Percentiles rank a stretch among this genome's conserved stretches.
Conservation (phyloP, 1,140 invertebrate species). For the Pentalonia nigronervosa region DNA sequence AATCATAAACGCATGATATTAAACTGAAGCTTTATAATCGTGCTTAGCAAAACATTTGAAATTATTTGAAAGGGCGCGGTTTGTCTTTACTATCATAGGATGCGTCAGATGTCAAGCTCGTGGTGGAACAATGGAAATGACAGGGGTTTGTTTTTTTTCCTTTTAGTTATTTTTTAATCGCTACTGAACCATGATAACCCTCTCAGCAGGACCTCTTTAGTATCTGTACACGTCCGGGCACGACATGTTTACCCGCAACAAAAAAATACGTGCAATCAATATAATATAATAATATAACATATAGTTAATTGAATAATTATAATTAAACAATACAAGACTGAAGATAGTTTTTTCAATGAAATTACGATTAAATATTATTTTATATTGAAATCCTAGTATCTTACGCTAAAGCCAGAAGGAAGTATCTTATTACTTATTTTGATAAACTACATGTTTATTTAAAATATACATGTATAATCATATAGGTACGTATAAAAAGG, state of each 20-base stretch:
- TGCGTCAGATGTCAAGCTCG: slow-evolving; percentile 17
- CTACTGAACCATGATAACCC: slow-evolving; percentile 57
- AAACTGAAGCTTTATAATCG: background rate
- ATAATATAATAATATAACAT: background rate
- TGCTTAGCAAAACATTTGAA: slow-evolving; percentile 17
- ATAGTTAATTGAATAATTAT: slow-evolving; percentile 39
- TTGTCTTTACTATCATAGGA: slow-evolving; percentile 15
- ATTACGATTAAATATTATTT: background rate
- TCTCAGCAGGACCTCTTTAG: slow-evolving; percentile 52
- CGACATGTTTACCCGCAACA: slow-evolving; percentile 57
- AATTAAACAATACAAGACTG: background rate
- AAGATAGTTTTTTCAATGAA: background rate
- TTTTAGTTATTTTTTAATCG: slow-evolving; percentile 53
- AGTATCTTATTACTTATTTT: background rate
- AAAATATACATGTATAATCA: background rate
- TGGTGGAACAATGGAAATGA: slow-evolving; percentile 48
- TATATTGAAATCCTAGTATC: background rate
- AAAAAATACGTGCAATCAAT: background rate
- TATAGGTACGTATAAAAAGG: background rate
- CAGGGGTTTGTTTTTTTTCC: slow-evolving; percentile 29
- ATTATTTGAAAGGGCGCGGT: slow-evolving; percentile 13
- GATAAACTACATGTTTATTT: background rate
- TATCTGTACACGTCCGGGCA: slow-evolving; percentile 25
- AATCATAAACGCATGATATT: background rate
- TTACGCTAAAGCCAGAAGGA: background rate